phyloP scores from a whole-genome alignment of 2,888 invertebrate species.

The Scaptomyza cyrtandrae region DNA sequence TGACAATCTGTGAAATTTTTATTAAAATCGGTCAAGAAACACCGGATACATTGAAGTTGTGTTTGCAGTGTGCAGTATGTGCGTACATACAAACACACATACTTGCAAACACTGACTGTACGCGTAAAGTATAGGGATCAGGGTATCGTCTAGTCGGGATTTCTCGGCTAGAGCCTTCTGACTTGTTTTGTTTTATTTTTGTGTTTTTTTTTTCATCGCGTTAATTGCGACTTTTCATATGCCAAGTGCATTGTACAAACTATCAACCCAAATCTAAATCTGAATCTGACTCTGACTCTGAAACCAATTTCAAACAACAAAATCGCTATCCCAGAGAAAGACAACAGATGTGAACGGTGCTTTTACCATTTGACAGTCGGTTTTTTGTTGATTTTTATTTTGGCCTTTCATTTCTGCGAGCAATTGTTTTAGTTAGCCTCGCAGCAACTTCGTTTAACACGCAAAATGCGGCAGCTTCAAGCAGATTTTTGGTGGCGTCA shows the following conservation, averaged over 20 bases:
- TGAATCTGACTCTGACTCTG: conserved; percentile 20
- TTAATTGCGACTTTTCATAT: conserved; percentile 75
- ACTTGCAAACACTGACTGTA: too few relatives aligned
- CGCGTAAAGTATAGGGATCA: too few relatives aligned
- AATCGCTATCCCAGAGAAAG: conserved; percentile 19
- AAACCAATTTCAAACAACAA: conserved; percentile 22
- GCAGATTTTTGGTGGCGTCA: conserved; percentile 54
- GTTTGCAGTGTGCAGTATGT: too few relatives aligned
- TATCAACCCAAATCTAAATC: conserved; percentile 46
- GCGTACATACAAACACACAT: too few relatives aligned
- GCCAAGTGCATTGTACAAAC: conserved; percentile 61
- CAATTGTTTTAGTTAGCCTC: conserved; percentile 67
- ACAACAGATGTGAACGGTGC: conserved; percentile 38
- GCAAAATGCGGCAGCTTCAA: conserved; percentile 40
- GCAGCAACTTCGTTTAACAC: conserved; percentile 60
- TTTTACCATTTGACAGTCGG: conserved; percentile 32
- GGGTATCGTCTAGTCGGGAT: too few relatives aligned
- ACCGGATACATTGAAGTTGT: too few relatives aligned
- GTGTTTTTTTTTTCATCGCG: conserved; percentile 43
- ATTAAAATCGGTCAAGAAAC: too few relatives aligned
- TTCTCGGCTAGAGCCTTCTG: too few relatives aligned
- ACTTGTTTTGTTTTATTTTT: conserved; percentile 37
- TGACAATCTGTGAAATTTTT: too few relatives aligned
- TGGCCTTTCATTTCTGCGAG: conserved; percentile 11
- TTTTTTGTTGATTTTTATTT: conserved; percentile 1